Evolutionary conservation across 1,140 invertebrate genomes (phyloP), one percentile per base, ranked within the genome.

Genomic region (Steinernema khuongi): DNA sequence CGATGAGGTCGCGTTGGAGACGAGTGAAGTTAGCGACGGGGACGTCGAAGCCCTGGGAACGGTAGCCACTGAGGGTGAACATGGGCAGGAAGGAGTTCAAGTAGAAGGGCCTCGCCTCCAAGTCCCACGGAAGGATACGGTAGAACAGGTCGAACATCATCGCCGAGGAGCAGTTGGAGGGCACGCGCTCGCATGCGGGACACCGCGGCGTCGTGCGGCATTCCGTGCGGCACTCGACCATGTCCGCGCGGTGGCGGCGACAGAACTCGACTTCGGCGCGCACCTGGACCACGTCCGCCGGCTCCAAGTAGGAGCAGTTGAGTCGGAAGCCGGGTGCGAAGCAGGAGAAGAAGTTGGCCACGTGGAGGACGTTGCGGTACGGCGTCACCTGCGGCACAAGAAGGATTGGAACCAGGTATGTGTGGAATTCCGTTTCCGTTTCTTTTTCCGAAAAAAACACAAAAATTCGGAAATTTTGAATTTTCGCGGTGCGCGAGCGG

Each of bases 121-220:
- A 29, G 74, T 85, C 78, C 14, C 72, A 72, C n/a, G 83, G 83
- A 29, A 84, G 73, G 11, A 84, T 81, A 28, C 83, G 78, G 72
- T 85, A 84, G 77, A 84, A 84, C 0, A 84, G 60, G 74, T 84
- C 83, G 44, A 83, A 81, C 77, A 83, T 82, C 83, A 83, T 84
- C 71, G 80, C 79, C 7, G 78, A 74, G 0, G 79, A 71, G 66
- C 81, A 83, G 43, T 84, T 81, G 0, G 72, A 32, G 11, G 81
- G 82, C 19, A 82, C 71, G 14, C 50, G 33, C 41, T 71, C 32
- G 68, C 72, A 77, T 22, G 60, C 17, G 67, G 26, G 7, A 44
- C 77, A 72, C 72, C 43, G 14, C 69, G 43, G 26, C 17, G 7
- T 1, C 29, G 7, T 19, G 1, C 29, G 7, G 68, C 31, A 60